Evolutionary conservation across 2,888 invertebrate genomes (phyloP).

Genomic region (Zootermopsis nevadensis): DNA sequence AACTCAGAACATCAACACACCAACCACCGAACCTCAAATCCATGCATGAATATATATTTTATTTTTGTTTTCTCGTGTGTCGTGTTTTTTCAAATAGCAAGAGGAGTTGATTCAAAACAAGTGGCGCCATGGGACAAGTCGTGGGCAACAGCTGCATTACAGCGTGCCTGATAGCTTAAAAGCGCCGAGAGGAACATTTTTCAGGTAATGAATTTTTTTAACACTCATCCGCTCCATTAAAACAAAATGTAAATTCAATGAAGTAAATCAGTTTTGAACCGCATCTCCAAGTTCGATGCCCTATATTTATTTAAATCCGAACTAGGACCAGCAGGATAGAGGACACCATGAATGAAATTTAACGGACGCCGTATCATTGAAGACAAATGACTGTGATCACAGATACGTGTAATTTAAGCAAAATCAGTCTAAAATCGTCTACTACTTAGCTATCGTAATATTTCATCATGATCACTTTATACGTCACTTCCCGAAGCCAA

Average conservation of each 20-base stretch:
- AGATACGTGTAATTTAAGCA: no score
- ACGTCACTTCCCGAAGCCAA: no score
- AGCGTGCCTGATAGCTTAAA: neutral
- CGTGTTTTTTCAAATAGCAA: neutral
- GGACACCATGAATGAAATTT: no score
- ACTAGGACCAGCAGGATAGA: neutral
- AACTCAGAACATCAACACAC: no score
- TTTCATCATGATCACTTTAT: no score
- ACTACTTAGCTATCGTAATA: no score
- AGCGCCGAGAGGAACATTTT: neutral
- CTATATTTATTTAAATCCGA: neutral
- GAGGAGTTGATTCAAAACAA: neutral
- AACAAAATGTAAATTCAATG: conserved; percentile 29
- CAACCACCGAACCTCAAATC: no score
- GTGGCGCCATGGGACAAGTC: neutral
- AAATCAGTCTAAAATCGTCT: no score
- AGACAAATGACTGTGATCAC: no score
- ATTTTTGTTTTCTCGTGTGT: neutral
- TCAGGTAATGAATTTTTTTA: neutral
- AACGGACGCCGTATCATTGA: no score
- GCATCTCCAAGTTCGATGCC: neutral
- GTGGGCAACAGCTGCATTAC: no score
- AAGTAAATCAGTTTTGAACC: conserved; percentile 20
- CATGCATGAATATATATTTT: no score
- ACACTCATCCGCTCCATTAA: conserved; percentile 11